A percentile compares a stretch with the other conserved stretches of the same genome.
Conservation (phyloP, 2,797 vertebrate genomes). For the Echeneis naucrates region DNA sequence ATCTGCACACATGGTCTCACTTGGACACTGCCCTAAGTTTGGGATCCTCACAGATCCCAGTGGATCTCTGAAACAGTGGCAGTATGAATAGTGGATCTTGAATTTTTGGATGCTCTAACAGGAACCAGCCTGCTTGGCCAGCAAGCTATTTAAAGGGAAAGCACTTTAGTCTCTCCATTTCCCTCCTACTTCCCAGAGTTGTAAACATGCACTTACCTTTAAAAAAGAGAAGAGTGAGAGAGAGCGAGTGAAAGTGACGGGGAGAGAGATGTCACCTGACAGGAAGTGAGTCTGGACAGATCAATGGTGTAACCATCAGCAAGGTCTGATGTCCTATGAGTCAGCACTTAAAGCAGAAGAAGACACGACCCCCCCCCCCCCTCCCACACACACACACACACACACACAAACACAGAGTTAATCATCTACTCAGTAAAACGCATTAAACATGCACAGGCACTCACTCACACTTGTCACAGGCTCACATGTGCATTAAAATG, state of each 20-base stretch:
- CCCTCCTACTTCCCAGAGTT: constrained; percentile 36
- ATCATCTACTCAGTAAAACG: constrained; percentile 54
- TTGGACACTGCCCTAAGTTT: constrained; percentile 45
- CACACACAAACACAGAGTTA: constrained; percentile 37
- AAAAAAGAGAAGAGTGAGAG: constrained; percentile 28
- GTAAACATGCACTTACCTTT: constrained; percentile 66
- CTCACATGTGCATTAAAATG: constrained; percentile 41
- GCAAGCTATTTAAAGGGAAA: constrained; percentile 46
- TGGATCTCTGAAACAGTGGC: constrained; percentile 34
- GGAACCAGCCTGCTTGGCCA: constrained; percentile 16
- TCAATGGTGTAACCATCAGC: constrained; percentile 57
- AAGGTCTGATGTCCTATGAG: constrained; percentile 74
- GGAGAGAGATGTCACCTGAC: constrained; percentile 61
- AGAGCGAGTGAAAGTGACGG: constrained; percentile 5
- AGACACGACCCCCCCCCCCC: constrained; percentile 46
- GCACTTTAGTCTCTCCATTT: constrained; percentile 33
- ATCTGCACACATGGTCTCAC: constrained; percentile 49
- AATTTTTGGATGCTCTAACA: constrained; percentile 34
- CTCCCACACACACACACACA: constrained; percentile 25
- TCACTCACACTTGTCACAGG: constrained; percentile 48
- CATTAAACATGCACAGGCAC: constrained; percentile 49
- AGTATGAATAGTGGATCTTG: constrained; percentile 42
- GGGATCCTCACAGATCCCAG: constrained; percentile 37
- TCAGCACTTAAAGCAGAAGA: constrained; percentile 70
- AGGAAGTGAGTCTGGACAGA: constrained; percentile 59